Evolutionary conservation across 2,113 vertebrate species (phyloP).

Genomic region (Bothrops jararaca): DNA sequence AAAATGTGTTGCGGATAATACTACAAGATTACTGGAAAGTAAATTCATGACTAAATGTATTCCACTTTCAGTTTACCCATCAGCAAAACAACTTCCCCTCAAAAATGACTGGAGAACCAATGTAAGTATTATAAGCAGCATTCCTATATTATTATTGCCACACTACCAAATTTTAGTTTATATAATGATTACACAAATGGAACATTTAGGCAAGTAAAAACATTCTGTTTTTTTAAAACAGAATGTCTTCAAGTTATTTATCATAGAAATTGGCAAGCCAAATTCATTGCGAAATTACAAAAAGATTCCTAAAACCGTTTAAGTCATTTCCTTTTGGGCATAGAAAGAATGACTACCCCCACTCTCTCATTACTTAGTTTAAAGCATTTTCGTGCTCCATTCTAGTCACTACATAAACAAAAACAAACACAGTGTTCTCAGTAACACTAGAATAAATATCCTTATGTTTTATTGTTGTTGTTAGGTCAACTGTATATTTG

Average conservation of each 20-base stretch:
- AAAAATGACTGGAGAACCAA: not conserved
- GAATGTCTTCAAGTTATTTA: not conserved
- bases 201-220: not conserved
- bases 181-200: not conserved
- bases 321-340: constrained; percentile 15
- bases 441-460: accelerated
- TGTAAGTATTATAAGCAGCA: not conserved
- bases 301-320: constrained; percentile 13
- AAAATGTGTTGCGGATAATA: not conserved
- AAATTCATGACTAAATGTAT: not conserved
- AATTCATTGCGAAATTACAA: constrained; percentile 24
- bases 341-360: not conserved
- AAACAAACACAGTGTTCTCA: not conserved
- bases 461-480: constrained; percentile 1
- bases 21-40: not conserved
- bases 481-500: not conserved
- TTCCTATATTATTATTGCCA: not conserved
- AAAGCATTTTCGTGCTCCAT: not conserved
- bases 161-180: constrained; percentile 18
- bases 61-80: not conserved
- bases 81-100: not conserved
- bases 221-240: not conserved
- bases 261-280: constrained; percentile 9
- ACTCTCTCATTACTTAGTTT: not conserved
- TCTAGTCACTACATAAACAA: not conserved